phyloP scores from a whole-genome alignment of 2,797 vertebrate genomes.

The Chanos chanos region DNA sequence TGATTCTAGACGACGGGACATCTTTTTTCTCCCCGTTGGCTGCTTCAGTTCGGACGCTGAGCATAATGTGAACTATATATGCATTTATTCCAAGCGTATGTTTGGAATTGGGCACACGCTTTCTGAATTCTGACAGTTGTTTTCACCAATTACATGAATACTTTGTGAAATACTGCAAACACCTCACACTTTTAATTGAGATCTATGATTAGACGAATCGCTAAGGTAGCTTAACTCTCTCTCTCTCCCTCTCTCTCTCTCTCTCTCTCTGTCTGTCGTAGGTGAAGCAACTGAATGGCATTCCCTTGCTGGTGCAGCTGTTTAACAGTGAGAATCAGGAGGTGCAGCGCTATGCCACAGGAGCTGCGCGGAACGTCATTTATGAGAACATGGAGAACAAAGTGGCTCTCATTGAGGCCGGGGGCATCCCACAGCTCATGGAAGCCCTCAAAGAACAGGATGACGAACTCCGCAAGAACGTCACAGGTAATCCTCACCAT shows the following conservation, averaged over 20 bases:
- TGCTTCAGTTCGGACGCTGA: too few species aligned
- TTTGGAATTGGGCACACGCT: background rate
- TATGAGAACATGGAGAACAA: slow-evolving; percentile 90
- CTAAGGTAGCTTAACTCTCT: background rate
- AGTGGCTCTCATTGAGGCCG: slow-evolving; percentile 78
- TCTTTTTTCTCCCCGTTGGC: too few species aligned
- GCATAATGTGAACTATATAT: too few species aligned
- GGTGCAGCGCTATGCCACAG: slow-evolving; percentile 88
- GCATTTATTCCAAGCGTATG: too few species aligned
- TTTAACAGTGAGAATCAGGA: slow-evolving; percentile 83
- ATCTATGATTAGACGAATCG: too few species aligned
- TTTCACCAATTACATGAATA: background rate
- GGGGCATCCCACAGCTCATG: slow-evolving; percentile 81
- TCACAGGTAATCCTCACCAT: slow-evolving; percentile 76
- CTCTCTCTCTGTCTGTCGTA: slow-evolving; percentile 40
- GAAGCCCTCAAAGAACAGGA: slow-evolving; percentile 74
- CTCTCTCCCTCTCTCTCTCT: background rate
- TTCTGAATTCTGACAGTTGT: background rate
- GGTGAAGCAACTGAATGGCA: slow-evolving; percentile 79
- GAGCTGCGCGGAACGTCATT: slow-evolving; percentile 91
- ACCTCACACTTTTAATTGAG: too few species aligned
- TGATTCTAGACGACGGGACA: too few species aligned
- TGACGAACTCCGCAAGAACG: slow-evolving; percentile 89
- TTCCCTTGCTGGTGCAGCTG: slow-evolving; percentile 78
- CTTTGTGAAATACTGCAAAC: too few species aligned